Conservation (phyloP, 2,888 invertebrate genomes). For the Watsonalla binaria region DNA sequence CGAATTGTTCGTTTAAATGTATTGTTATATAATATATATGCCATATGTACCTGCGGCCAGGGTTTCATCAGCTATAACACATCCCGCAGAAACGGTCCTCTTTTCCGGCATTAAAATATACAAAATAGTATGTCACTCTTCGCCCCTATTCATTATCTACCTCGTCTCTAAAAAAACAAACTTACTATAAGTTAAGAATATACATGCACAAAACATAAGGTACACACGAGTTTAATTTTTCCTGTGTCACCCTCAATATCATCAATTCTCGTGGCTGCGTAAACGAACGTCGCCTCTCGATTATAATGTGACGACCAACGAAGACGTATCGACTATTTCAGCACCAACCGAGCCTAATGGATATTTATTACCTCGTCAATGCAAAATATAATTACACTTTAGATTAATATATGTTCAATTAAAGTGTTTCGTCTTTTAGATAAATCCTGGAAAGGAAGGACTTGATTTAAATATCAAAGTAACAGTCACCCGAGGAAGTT, state of each 20-base stretch:
- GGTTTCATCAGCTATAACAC: too few relatives aligned
- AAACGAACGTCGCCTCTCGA: conserved; percentile 7
- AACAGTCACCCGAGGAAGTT: conserved; percentile 27
- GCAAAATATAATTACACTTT: background rate
- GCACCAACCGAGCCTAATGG: background rate
- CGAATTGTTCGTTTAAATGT: too few relatives aligned
- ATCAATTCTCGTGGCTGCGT: conserved; percentile 22
- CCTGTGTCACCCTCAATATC: conserved; percentile 12
- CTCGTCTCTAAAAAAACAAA: too few relatives aligned
- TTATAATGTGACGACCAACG: background rate
- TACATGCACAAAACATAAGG: background rate
- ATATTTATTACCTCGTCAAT: background rate
- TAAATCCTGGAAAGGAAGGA: conserved; percentile 18
- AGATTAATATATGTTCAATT: background rate
- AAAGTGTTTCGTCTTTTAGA: conserved; percentile 2
- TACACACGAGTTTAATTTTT: conserved; percentile 13
- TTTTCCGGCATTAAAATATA: too few relatives aligned
- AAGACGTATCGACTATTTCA: background rate
- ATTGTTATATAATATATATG: too few relatives aligned
- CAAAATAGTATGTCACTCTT: too few relatives aligned
- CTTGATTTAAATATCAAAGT: conserved; percentile 23
- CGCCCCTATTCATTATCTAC: too few relatives aligned
- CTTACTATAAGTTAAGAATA: too few relatives aligned
- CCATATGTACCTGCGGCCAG: too few relatives aligned
- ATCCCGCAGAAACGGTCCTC: too few relatives aligned